Evolutionary conservation across 2,888 invertebrate species (phyloP), one percentile per base, ranked within the genome.

Genomic region (Hydrotaea diabolus): DNA sequence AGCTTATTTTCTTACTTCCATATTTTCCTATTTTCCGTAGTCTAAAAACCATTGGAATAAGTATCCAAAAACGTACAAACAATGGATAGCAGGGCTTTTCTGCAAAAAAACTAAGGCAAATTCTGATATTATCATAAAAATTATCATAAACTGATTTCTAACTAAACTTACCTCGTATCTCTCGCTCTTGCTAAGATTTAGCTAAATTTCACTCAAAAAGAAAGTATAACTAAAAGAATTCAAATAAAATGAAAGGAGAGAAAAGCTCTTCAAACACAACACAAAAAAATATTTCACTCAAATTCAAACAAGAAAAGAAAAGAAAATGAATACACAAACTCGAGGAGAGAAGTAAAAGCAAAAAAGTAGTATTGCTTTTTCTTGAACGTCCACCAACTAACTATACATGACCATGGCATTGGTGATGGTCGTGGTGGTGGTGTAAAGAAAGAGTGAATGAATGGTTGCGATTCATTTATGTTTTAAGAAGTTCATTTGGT

Each of bases 381-480:
- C 11, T 4, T 39, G 4, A 2, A 43, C 62, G 36, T 71, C 57
- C 73, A 55, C 72, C 26, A 53, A 43, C 66, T 21, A 21, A 21
- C 66, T 21, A 43, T 15, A 3, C 43, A 39, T 69, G 81, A 43
- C 64, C 76, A 74, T 85, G 85, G 69, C 79, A 82, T 69, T 82
- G 76, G 73, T n/a, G 57, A 43, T 78, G 84, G 73, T 59, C 72
- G 62, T 81, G 66, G 73, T 15, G 55, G 36, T 64, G 21, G 46
- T 31, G 31, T 31, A 7, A n/a, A n/a, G 31, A 31, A 31, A 7
- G 7, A 31, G 7, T 31, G 31, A 64, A 62, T 66, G 59, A 43
- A 73, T 57, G 71, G 26, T 19, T 43, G 26, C 17, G 26, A 21
- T n/a, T 71, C 72, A 39, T 49, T 26, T 9, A 19, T 76, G 74